Evolutionary conservation across 2,888 invertebrate genomes (phyloP), one percentile per base, ranked within the genome.

Genomic region (Pandemis cinnamomeana): DNA sequence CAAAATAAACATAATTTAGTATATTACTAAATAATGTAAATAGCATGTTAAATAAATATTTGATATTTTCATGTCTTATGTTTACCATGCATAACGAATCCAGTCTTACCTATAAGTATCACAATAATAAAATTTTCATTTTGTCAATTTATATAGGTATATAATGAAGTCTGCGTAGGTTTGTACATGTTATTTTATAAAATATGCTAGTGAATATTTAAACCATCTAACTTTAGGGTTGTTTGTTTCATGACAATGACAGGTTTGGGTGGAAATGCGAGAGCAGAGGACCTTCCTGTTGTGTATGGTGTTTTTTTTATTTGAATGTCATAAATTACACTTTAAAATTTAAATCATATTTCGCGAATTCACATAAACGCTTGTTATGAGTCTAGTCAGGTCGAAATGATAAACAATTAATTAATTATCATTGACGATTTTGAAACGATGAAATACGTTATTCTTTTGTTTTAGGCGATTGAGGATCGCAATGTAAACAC

Each of bases 11-110:
- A 91, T 91, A 91, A 91, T 92, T 92, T 93, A 93, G 93, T 93
- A 92, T 91, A 92, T 93, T 92, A 93, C 91, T 93, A 93, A 93
- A 92, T 91, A 87, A 87, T 93, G 93, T 93, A 92, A 91, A 92
- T 92, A 92, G 84, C 81, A 84, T 81, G 81, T 83, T 87, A 84
- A 84, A 82, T 80, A 84, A 81, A 86, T 86, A 84, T 83, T 87
- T 86, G 81, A 86, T 89, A 88, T 84, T 87, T 90, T 87, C 80
- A 88, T 86, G 80, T 83, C 86, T 89, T 89, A 83, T 80, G 84
- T 92, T 89, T 85, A 88, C 85, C 78, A 81, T 87, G 87, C 86
- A 82, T 85, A 84, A 86, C 84, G 82, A 87, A 87, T 83, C 84
- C 86, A 83, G 81, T 86, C 83, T 87, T 85, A 83, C 83, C 77